Percentiles rank a stretch among this genome's conserved stretches.
Conservation (phyloP, 2,797 vertebrate genomes). For the Peromyscus eremicus region DNA sequence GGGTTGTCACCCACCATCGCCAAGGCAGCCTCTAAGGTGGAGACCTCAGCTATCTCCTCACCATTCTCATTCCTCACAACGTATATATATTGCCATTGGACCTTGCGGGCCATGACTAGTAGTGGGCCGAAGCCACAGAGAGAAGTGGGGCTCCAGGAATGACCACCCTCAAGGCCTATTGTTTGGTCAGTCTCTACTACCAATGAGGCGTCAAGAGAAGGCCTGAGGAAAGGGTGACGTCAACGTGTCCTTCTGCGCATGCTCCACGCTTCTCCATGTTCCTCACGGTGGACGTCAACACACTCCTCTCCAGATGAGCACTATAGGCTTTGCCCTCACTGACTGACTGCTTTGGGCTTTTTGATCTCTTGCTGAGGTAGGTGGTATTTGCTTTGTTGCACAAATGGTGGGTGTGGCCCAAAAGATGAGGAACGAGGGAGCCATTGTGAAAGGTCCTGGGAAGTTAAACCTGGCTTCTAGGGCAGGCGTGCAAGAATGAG, state of each 20-base stretch:
- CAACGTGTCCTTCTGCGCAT: too few relatives aligned
- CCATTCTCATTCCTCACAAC: too few relatives aligned
- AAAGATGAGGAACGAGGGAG: neutral
- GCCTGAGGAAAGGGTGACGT: too few relatives aligned
- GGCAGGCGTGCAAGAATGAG: neutral
- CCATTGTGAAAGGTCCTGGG: accelerated
- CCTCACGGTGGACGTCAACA: accelerated
- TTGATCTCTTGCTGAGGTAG: accelerated
- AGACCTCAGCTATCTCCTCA: too few relatives aligned
- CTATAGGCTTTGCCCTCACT: too few relatives aligned
- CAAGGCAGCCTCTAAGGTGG: too few relatives aligned
- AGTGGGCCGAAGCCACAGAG: neutral
- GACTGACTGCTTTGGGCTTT: neutral
- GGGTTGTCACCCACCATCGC: too few relatives aligned
- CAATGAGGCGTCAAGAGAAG: neutral
- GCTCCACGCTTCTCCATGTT: neutral
- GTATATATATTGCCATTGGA: too few relatives aligned
- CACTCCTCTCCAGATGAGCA: accelerated
- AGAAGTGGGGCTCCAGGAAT: neutral
- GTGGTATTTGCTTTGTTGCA: neutral
- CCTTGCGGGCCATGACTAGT: neutral
- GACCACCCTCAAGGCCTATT: too few relatives aligned
- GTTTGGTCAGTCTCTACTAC: too few relatives aligned
- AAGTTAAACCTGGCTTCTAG: too few relatives aligned
- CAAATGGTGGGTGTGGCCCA: neutral